Evolutionary conservation across 2,797 vertebrate species (phyloP), one percentile per base, ranked within the genome.

Genomic region (Buceros bicornis): DNA sequence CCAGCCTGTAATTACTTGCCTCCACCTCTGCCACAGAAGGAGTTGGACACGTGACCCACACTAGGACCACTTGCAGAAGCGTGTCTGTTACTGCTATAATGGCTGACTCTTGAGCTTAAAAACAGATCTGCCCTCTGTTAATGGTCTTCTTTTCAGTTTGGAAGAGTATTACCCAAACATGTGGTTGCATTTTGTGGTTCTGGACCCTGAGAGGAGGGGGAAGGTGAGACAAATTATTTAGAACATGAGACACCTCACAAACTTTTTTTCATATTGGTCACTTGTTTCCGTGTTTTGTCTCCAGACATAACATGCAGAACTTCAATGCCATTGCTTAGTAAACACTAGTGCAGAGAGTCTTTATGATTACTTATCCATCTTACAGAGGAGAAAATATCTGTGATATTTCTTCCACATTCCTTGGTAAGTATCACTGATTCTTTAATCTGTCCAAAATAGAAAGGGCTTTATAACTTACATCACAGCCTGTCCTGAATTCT

Each of bases 121-220:
- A 95, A 6, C 74, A 92, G 83, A 67, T 71, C 74, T 77, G 26
- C 20, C 16, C 21, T 84, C 47, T 2, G 1, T 70, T 89, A 82
- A 90, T 57, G 60, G 62, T 82, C 56, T 62, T 78, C 45, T 79
- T 82, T 64, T 84, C 90, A 72, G 40, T 65, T 93, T 79, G 48
- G 51, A 87, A 73, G 66, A 82, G 26, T 65, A 43, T 88, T 84
- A 73, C 42, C 45, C 77, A 57, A 71, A 87, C 83, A 71, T 82
- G 76, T 95, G 90, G 45, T 92, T 96, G 73, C 31, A 57, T 90
- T 95, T 95, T 82, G 82, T 87, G 81, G 57, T 58, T 94, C 96
- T 80, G 50, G 73, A 79, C 64, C 37, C 11, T 29, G 25, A 53
- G 37, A 91, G 37, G 11, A 64, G 16, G 18, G 42, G 58, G 51